Evolutionary conservation across 2,113 vertebrate species (phyloP).

Genomic region (Nycticebus coucang): DNA sequence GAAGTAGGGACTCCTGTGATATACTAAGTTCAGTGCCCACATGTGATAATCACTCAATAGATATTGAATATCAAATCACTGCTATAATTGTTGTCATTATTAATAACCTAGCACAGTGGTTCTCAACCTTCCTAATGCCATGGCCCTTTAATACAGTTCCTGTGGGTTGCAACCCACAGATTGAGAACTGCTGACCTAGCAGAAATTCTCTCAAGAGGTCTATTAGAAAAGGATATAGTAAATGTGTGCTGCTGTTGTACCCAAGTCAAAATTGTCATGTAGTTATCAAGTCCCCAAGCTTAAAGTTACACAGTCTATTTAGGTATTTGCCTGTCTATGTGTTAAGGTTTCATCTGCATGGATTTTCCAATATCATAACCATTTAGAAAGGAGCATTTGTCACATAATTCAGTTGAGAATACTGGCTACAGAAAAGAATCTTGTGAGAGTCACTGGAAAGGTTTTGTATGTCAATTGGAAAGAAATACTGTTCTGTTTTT

Average conservation of each 20-base stretch:
- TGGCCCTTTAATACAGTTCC: too few relatives aligned
- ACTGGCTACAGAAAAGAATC: background rate
- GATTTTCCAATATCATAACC: background rate
- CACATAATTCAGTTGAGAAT: background rate
- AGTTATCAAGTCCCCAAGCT: background rate
- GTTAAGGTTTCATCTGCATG: background rate
- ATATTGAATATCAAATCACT: background rate
- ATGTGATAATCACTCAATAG: background rate
- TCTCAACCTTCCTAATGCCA: too few relatives aligned
- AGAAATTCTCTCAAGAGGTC: background rate
- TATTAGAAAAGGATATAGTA: background rate
- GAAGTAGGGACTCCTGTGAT: background rate
- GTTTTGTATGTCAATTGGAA: background rate
- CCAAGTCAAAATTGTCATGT: background rate
- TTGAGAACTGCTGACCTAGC: background rate
- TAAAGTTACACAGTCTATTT: background rate
- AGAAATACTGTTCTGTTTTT: background rate
- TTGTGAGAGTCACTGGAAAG: background rate
- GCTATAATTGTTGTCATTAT: background rate
- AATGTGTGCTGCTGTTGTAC: background rate
- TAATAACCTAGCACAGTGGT: background rate
- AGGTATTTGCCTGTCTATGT: background rate
- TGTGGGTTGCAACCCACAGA: too few relatives aligned
- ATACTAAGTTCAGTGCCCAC: background rate
- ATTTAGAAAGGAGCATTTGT: background rate